Percentiles rank a stretch among this genome's conserved stretches.
Evolutionary conservation across 2,888 invertebrate genomes (phyloP).

Genomic region (Tenthredo distinguenda): DNA sequence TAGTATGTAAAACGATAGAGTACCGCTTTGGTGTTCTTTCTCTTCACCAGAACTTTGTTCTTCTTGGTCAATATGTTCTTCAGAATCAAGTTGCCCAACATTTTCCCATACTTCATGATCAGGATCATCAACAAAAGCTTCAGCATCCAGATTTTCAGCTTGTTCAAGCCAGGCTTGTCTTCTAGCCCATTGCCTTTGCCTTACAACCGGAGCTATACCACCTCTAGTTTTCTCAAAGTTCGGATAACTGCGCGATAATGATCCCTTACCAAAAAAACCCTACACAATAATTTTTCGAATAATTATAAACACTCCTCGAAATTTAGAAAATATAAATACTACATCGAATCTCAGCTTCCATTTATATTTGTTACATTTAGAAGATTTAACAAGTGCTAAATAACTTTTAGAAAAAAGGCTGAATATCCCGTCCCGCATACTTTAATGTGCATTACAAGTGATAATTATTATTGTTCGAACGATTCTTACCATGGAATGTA

Average conservation of each 20-base stretch:
- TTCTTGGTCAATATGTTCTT: constrained; percentile 49
- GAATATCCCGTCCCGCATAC: not conserved
- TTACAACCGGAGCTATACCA: constrained; percentile 79
- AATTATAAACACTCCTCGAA: not conserved
- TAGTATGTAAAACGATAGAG: not conserved
- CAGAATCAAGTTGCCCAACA: constrained; percentile 4
- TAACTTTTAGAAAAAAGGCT: not conserved
- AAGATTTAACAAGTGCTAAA: not conserved
- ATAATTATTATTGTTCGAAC: not conserved
- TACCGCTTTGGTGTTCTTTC: not conserved
- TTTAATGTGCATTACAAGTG: not conserved
- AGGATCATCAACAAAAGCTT: constrained; percentile 59
- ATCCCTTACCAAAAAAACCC: constrained; percentile 90
- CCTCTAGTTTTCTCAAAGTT: constrained; percentile 76
- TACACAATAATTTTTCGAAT: constrained; percentile 58
- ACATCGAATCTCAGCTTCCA: not conserved
- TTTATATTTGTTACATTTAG: not conserved
- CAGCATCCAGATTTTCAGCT: constrained; percentile 67
- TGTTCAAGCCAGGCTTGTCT: constrained; percentile 81
- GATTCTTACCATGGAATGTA: constrained; percentile 81
- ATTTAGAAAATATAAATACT: not conserved
- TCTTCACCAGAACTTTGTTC: not conserved
- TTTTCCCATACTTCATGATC: constrained; percentile 37
- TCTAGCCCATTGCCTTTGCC: constrained; percentile 82
- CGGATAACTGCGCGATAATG: constrained; percentile 82